Conservation (phyloP, 2,797 vertebrate species). For the Sebastes umbrosus region DNA sequence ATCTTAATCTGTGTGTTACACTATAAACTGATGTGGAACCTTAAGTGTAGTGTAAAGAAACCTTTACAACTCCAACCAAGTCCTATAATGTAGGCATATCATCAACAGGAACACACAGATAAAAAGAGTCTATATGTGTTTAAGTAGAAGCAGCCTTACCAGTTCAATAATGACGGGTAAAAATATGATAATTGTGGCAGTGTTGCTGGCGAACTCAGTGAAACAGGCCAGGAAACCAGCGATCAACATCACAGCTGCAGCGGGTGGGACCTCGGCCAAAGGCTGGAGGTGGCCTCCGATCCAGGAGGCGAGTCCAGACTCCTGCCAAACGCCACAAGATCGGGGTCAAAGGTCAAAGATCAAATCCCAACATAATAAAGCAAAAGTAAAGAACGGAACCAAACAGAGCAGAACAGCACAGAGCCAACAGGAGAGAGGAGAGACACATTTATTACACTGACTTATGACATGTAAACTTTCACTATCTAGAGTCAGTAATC, state of each 20-base stretch:
- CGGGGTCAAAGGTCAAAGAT: constrained; percentile 27
- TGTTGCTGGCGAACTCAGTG: constrained; percentile 98
- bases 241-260: constrained; percentile 89
- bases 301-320: constrained; percentile 93
- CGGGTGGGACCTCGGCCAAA: constrained; percentile 86
- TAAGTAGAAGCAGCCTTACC: constrained; percentile 76
- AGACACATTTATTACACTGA: background rate
- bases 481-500: background rate
- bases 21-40: background rate
- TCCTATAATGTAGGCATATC: background rate
- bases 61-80: too few relatives aligned
- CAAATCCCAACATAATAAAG: constrained; percentile 53
- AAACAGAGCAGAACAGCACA: constrained; percentile 15
- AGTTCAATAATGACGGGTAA: constrained; percentile 93
- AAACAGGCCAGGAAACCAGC: constrained; percentile 91
- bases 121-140: background rate
- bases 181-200: constrained; percentile 96
- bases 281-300: constrained; percentile 92
- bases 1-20: background rate
- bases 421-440: background rate
- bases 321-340: constrained; percentile 77
- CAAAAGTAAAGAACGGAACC: constrained; percentile 11
- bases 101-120: background rate
- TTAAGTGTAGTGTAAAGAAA: too few relatives aligned
- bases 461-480: background rate